Evolutionary conservation across 1,140 invertebrate species (phyloP), one percentile per base, ranked within the genome.

Genomic region (Tetramorium parvispinum): DNA sequence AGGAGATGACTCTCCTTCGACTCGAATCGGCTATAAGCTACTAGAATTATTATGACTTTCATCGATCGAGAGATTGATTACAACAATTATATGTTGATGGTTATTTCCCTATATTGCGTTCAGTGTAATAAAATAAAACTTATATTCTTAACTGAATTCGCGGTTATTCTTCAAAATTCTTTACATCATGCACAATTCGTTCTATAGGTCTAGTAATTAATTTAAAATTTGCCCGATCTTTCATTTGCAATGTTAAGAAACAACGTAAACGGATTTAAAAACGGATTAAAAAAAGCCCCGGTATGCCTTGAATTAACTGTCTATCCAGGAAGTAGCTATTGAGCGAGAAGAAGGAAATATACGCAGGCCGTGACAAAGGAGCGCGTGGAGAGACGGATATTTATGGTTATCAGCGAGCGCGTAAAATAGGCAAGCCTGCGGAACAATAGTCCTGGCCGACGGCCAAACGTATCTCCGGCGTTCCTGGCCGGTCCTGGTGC

Each of bases 391-490:
- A 83, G 68, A 49, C 53, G 79, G 68, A 83, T 83, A 83, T 83
- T 83, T 83, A 83, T 75, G 68, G 53, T 83, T 83, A 83, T 83
- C 79, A 75, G 53, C 13, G 79, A 75, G 32, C 63, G 53, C 43
- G 27, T 75, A 75, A 83, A 83, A 83, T 75, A 83, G 53, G n/a
- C 79, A n/a, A 83, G 43, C n/a, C 53, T 49, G 55, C n/a, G 55
- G 68, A 75, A 83, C 79, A 83, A 83, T 83, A 83, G 79, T 83
- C 68, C 68, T 83, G 79, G 79, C 68, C 27, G 43, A 37, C 40
- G 13, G 53, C 79, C 79, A 83, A 75, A 49, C 37, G 10, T 82
- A 73, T 68, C 63, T 53, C 32, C 49, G 61, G 32, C 46, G 32
- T 24, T 76, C 51, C 37, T 10, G 66, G 49, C 3, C 16, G n/a